phyloP scores from a whole-genome alignment of 2,113 vertebrate species.

The Suncus etruscus region DNA sequence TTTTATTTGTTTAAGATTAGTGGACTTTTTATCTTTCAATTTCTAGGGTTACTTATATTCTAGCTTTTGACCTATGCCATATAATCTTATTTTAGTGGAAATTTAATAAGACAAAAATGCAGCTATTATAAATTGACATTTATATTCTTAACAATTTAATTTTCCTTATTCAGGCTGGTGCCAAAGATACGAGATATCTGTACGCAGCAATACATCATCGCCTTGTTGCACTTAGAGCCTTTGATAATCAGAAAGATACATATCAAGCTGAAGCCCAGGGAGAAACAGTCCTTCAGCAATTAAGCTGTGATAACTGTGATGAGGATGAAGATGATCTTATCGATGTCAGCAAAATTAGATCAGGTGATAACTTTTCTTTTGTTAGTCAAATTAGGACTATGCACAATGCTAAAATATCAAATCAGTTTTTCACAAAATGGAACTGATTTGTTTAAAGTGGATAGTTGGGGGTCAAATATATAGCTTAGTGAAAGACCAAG shows the following conservation, averaged over 20 bases:
- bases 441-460: not conserved
- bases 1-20: not conserved
- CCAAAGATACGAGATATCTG: constrained; percentile 87
- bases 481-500: too few relatives aligned
- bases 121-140: not conserved
- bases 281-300: constrained; percentile 76
- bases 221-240: constrained; percentile 87
- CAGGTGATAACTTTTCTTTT: constrained; percentile 80
- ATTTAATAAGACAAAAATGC: constrained; percentile 45
- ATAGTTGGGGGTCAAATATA: not conserved
- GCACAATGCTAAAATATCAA: not conserved
- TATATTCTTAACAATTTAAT: constrained; percentile 39
- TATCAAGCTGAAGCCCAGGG: constrained; percentile 63
- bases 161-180: constrained; percentile 84
- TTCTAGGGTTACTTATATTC: constrained; percentile 33
- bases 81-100: constrained; percentile 52
- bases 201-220: constrained; percentile 91
- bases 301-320: constrained; percentile 85
- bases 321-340: constrained; percentile 80
- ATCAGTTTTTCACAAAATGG: not conserved
- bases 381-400: not conserved
- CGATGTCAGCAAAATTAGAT: constrained; percentile 75
- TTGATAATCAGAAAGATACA: constrained; percentile 73
- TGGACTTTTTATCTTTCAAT: not conserved
- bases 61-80: constrained; percentile 12